A percentile compares a stretch with the other conserved stretches of the same genome.
phyloP scores from a whole-genome alignment of 2,113 vertebrate genomes.

The Mirza zaza region DNA sequence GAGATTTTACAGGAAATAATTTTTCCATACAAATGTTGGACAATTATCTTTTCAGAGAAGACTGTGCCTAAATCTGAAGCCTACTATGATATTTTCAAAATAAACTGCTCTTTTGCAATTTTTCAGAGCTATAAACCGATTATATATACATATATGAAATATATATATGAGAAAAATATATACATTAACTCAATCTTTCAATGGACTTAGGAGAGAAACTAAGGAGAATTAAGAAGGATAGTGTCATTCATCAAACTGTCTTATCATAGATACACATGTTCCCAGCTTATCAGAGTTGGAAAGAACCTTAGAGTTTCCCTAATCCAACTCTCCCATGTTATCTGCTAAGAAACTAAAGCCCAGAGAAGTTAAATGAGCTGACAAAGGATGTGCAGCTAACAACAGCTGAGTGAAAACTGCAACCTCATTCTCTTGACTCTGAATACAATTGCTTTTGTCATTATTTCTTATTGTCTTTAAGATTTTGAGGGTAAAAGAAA shows the following conservation, averaged over 20 bases:
- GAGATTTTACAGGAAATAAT: neutral
- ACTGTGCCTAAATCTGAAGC: neutral
- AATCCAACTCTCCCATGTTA: neutral
- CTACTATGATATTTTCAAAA: neutral
- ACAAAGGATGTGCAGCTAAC: neutral
- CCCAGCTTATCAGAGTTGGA: neutral
- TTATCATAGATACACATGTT: neutral
- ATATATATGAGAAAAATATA: neutral
- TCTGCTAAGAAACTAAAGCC: neutral
- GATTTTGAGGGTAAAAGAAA: neutral
- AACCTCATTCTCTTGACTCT: neutral
- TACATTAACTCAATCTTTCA: neutral
- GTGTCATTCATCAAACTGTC: neutral
- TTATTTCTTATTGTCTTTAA: neutral
- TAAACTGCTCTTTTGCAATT: neutral
- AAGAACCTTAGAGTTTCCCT: neutral
- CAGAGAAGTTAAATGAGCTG: neutral
- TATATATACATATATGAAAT: too few species aligned
- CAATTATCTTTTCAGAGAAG: neutral
- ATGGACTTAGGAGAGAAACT: neutral
- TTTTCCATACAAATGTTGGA: neutral
- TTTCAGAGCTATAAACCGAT: neutral
- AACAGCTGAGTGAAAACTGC: too few species aligned
- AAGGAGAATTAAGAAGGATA: neutral
- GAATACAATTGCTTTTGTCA: neutral